These are phyloP conservation scores for Calyptommatus sinebrachiatus DNA, from an alignment of 2,113 vertebrate species.

Conservation along the genomic window DNA sequence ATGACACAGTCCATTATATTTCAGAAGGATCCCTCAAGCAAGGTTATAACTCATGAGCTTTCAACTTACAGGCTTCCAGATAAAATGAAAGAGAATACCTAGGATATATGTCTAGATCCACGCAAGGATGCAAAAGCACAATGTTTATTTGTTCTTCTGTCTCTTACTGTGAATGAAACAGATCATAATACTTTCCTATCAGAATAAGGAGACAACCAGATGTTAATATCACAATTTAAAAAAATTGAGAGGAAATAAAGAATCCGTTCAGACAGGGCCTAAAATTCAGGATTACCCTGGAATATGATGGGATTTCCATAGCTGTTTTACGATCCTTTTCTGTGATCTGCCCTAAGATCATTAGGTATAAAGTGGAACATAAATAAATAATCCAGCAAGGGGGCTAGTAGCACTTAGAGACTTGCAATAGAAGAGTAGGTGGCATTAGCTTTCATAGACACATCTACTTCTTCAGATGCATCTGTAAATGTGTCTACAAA, in stretches of 20 bases:
- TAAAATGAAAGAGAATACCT: neutral
- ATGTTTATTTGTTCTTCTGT: neutral
- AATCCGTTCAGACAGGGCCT: too few species aligned
- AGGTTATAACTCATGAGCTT: constrained; percentile 32
- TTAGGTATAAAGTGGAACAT: too few species aligned
- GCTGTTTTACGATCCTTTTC: too few species aligned
- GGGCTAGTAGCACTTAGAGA: too few species aligned
- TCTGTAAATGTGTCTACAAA: too few species aligned
- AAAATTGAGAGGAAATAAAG: neutral
- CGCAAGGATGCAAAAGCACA: neutral
- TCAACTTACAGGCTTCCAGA: constrained; percentile 6
- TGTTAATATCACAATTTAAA: neutral
- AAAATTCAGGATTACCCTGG: too few species aligned
- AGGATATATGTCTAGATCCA: neutral
- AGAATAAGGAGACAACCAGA: neutral
- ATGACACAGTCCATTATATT: constrained; percentile 51
- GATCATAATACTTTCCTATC: neutral
- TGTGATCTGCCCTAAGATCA: too few species aligned
- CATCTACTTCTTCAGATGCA: too few species aligned
- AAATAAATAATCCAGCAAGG: too few species aligned
- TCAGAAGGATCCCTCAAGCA: constrained; percentile 40
- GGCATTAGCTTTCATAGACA: too few species aligned
- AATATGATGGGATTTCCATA: too few species aligned
- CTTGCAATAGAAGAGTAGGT: too few species aligned
- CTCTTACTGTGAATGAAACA: constrained; percentile 8